Base-by-base conservation (phyloP, 2,113 vertebrate species). In the Erythrolamprus reginae region DNA sequence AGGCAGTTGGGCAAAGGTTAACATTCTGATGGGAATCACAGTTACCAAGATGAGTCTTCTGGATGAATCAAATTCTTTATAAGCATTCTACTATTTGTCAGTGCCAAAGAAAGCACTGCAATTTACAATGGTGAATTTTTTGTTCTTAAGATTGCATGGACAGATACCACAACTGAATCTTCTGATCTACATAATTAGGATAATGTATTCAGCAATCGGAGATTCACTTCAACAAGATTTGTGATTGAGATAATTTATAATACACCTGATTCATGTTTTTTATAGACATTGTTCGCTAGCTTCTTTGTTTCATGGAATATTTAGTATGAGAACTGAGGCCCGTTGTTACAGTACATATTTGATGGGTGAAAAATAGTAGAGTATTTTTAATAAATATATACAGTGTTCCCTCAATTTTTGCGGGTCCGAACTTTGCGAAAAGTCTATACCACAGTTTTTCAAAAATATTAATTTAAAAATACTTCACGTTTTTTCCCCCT, bases 1-100 rank as follows among this genome's bases (percentile, higher is more conserved):
- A 84, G 33, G 47, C 51, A 83, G 9, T 42, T 3, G 9, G 65
- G 47, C 45, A 61, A 92, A 87, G 52, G 23, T 82, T 87, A 89
- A 61, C 19, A 8, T 89, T 95, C 92, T 92, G 86, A 86, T 92
- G 83, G 13, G 5, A 55, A 88, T 56, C 50, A 87, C 51, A 89
- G 53, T 89, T 87, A 58, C 77, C 70, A 51, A 83, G 19, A 12
- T 28, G 21, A 33, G 26, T 12, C 26, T 50, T 65, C 53, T 84
- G 26, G 33, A 21, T 77, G 38, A 50, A 61, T 53, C 77, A 84
- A 12, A 9, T n/a, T 90, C 48, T 51, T 48, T 42, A 50, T 47
- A 84, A 88, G 28, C 55, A 70, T 47, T 24, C 51, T 77, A 45
- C 86, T 26, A 42, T 82, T 47, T 42, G 50, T 55, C n/a, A 47